Base-by-base conservation (phyloP, 1,140 invertebrate species). In the Vollenhovia emeryi region DNA sequence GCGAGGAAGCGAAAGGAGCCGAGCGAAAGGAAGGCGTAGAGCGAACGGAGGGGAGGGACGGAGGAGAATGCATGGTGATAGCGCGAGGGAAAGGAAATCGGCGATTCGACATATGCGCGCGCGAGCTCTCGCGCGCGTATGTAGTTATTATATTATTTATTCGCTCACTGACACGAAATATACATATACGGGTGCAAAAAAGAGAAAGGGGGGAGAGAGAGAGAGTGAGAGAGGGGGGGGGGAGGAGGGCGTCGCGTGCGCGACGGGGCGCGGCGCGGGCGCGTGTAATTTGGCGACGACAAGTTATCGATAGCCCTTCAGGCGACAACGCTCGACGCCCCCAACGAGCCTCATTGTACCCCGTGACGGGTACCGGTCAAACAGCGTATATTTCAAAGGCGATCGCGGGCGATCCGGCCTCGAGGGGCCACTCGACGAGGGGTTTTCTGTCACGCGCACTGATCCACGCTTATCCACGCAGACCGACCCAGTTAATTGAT, bases 381-480 rank as follows among this genome's bases (percentile, higher is more conserved):
- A 94, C 93, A 87, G 90, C 91, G 89, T 93, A 92, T 94, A 92
- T 94, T 93, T 94, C 93, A 94, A 94, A 94, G 92, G 92, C 92
- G 92, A 91, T 91, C 89, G 88, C 71, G 66, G 73, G 73, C 86
- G 78, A 82, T 71, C 78, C 90, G 68, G 71, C 68, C 86, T 92
- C 88, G 90, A 93, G 92, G 89, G 87, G 91, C 86, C 93, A 91
- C 87, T 90, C 90, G 71, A 91, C 92, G 90, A 94, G 91, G 89
- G 93, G 85, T 94, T 94, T 94, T 94, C 93, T 94, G 94, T 94
- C 94, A 94, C 92, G 90, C 85, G 92, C 93, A 94, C 91, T 91
- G 91, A 92, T 92, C 89, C 92, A 86, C 88, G 87, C 91, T 90
- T 91, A 76, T 87, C 86, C 73, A 79, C 75, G 79, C 76, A 59